Conservation (phyloP, 2,888 invertebrate species). For the Dyspetes luteomarginatus region DNA sequence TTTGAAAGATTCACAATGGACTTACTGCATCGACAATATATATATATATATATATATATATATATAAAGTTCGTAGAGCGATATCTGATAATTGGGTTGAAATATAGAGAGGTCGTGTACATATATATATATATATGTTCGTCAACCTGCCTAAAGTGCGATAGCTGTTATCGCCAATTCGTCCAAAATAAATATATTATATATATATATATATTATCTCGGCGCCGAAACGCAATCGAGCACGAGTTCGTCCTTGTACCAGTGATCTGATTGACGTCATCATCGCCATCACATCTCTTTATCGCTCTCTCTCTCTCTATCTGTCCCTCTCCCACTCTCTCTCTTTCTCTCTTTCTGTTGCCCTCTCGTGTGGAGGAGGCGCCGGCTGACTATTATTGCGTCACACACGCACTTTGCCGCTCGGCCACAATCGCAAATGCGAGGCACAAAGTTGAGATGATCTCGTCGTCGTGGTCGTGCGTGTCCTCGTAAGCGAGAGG, state of each 20-base stretch:
- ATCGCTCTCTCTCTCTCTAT: not conserved
- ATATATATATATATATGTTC: too few relatives aligned
- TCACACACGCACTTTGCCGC: slow-evolving; percentile 65
- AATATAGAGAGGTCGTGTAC: too few relatives aligned
- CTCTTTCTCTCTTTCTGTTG: slow-evolving; percentile 34
- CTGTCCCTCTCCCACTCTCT: slow-evolving; percentile 31
- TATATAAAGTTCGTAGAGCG: too few relatives aligned
- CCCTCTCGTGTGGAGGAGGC: slow-evolving; percentile 42
- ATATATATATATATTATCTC: too few relatives aligned
- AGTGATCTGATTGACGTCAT: slow-evolving; percentile 68
- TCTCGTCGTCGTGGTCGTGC: slow-evolving; percentile 31
- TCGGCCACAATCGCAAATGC: slow-evolving; percentile 49
- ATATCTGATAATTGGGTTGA: too few relatives aligned
- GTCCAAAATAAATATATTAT: slow-evolving; percentile 14
- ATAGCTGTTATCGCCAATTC: slow-evolving; percentile 24
- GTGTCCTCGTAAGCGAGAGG: slow-evolving; percentile 31
- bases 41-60: too few relatives aligned
- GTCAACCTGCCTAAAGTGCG: slow-evolving; percentile 10
- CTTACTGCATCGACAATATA: too few relatives aligned
- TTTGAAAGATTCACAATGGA: too few relatives aligned
- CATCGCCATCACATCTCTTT: not conserved
- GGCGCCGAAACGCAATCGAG: slow-evolving; percentile 1
- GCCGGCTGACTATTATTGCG: slow-evolving; percentile 67
- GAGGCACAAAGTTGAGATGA: slow-evolving; percentile 44
- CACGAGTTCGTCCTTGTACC: slow-evolving; percentile 63